phyloP scores from a whole-genome alignment of 2,113 vertebrate species.

The Psittacus erithacus region DNA sequence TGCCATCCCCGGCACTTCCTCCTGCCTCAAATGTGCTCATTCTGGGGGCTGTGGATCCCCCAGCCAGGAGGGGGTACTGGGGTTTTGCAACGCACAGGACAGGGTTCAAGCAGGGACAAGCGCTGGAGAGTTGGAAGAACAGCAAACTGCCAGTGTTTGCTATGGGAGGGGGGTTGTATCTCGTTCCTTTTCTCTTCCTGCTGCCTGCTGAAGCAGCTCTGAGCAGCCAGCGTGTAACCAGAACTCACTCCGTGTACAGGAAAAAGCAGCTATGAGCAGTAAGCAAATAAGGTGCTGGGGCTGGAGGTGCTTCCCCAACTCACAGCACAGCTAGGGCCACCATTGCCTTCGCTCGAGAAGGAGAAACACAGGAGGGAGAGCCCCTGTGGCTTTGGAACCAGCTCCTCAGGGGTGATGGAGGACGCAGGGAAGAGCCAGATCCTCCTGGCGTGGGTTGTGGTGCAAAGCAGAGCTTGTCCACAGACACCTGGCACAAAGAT shows the following conservation, averaged over 20 bases:
- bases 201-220: neutral
- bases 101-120: rapidly evolving
- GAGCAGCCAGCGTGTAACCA: neutral
- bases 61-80: neutral
- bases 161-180: neutral
- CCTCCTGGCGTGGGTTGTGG: rapidly evolving
- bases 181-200: neutral
- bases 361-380: neutral
- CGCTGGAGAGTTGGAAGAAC: rapidly evolving
- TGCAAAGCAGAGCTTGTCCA: neutral
- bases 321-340: neutral
- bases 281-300: slow-evolving; percentile 13
- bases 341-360: rapidly evolving
- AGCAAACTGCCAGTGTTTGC: neutral
- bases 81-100: neutral
- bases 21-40: neutral
- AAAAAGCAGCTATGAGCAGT: slow-evolving; percentile 22
- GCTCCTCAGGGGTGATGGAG: neutral
- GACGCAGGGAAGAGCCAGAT: neutral
- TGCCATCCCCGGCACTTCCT: neutral
- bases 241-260: neutral
- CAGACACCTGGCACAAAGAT: rapidly evolving
- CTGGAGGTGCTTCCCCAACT: neutral
- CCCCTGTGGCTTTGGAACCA: rapidly evolving
- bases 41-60: neutral